Base-by-base conservation (phyloP, 2,113 vertebrate species). In the Xenus cinereus region DNA sequence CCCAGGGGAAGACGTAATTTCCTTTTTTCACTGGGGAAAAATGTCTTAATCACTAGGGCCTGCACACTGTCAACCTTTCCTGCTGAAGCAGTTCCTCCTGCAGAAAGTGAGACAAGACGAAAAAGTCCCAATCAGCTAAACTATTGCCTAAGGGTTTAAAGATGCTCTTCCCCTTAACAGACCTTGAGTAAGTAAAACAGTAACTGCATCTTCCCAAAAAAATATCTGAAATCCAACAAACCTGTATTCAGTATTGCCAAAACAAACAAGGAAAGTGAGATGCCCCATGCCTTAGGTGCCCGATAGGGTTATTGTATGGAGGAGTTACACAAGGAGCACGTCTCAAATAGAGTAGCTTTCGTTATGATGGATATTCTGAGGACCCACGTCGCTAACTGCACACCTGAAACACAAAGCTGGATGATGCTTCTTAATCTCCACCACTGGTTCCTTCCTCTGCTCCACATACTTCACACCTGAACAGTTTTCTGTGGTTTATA, bases 11-110 rank as follows among this genome's bases (percentile, higher is more conserved):
- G 79, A 39, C 0, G 30, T 90, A 2, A 95, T 90, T 96, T 96
- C 95, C 95, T 88, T 88, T 73, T 51, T 64, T 88, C 79, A 68
- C 79, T 51, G 53, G 89, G 85, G 93, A 85, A 95, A 93, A 90
- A 95, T 23, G 39, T 59, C 83, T 85, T 59, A 72, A 92, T 83
- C 89, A 19, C 75, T 20, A 14, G 15, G 69, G 88, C 62, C 96
- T 96, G 94, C 78, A 67, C 3, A 62, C 46, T 82, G 85, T 95
- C 88, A 92, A 4, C 69, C 69, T 22, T 14, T 43, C 37, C 75
- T 39, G 75, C 78, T 43, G 66, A 7, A 74, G 79, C 33, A 27
- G 83, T 12, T 76, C 68, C 89, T 71, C 79, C 66, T 72, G 90
- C 74, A 71, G 23, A 45, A 27, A 89, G 39, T 4, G 4, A 37